phyloP scores from a whole-genome alignment of 2,888 invertebrate genomes.

The Perizoma affinitatum region DNA sequence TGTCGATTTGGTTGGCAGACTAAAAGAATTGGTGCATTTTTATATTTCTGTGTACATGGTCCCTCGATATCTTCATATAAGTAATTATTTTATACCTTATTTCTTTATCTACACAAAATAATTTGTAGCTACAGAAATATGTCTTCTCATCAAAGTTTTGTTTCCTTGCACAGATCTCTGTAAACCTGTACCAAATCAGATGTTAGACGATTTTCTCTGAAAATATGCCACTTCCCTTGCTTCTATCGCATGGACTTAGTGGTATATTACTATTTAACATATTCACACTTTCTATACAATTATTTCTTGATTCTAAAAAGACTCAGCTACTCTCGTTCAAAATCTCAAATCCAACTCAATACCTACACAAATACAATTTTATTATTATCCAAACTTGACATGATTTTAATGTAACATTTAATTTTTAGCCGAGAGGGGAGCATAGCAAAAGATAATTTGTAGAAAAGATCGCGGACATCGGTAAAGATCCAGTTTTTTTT shows the following conservation, averaged over 20 bases:
- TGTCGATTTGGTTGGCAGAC: conserved; percentile 66
- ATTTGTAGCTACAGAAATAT: no score
- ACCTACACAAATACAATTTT: conserved; percentile 47
- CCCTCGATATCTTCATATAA: no score
- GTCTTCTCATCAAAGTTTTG: no score
- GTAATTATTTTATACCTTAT: no score
- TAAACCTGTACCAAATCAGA: conserved; percentile 59
- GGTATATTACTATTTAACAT: conserved; percentile 55
- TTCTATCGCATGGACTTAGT: conserved; percentile 39
- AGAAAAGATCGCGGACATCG: conserved; percentile 68
- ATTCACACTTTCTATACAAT: conserved; percentile 52
- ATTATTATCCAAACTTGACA: conserved; percentile 44
- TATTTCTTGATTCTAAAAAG: conserved; percentile 44
- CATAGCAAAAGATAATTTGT: conserved; percentile 72
- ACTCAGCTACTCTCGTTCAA: conserved; percentile 42
- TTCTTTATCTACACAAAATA: no score
- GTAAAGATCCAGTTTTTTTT: conserved; percentile 68
- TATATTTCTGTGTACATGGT: conserved; percentile 38
- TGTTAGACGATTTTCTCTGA: conserved; percentile 32
- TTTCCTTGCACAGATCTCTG: conserved; percentile 19
- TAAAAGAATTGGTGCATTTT: conserved; percentile 68
- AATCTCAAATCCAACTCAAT: conserved; percentile 34
- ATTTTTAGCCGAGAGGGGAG: conserved; percentile 83
- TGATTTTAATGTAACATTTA: conserved; percentile 73
- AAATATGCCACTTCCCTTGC: conserved; percentile 46